phyloP scores from a whole-genome alignment of 2,888 invertebrate species.

The Rapana venosa region DNA sequence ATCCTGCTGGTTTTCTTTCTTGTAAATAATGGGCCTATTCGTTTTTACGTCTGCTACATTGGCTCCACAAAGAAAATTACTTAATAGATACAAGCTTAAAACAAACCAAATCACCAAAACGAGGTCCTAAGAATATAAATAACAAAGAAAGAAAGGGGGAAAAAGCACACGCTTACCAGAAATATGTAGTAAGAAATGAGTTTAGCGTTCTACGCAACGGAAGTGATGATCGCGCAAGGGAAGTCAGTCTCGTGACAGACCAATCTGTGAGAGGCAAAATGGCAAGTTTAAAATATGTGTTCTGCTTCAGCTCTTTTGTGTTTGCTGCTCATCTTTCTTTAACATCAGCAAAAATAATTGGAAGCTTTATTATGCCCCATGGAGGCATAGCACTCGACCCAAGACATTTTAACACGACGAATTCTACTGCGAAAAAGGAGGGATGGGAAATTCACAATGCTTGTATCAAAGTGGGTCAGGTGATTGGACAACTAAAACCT shows the following conservation, averaged over 20 bases:
- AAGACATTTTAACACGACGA: constrained; percentile 60
- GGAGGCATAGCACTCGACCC: constrained; percentile 62
- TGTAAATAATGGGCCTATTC: not conserved
- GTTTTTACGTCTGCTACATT: not conserved
- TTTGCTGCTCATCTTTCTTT: not conserved
- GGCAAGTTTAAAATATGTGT: constrained; percentile 3
- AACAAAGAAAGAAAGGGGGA: not conserved
- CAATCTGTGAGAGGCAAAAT: not conserved
- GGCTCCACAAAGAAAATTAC: not conserved
- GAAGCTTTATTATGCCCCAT: constrained; percentile 61
- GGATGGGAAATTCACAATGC: constrained; percentile 58
- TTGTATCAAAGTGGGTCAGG: constrained; percentile 54
- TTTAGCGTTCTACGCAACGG: constrained; percentile 41
- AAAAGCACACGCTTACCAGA: not conserved
- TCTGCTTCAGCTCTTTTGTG: not conserved
- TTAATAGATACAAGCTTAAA: not conserved
- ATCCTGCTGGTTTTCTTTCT: not conserved
- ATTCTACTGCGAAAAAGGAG: constrained; percentile 54
- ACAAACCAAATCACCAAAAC: too few relatives aligned
- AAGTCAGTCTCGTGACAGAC: constrained; percentile 18
- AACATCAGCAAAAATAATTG: constrained; percentile 48
- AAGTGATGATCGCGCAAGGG: constrained; percentile 30
- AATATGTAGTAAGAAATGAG: not conserved
- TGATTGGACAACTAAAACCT: constrained; percentile 51
- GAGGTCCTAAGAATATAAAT: not conserved